Evolutionary conservation across 2,888 invertebrate species (phyloP).

Genomic region (Automeris io): DNA sequence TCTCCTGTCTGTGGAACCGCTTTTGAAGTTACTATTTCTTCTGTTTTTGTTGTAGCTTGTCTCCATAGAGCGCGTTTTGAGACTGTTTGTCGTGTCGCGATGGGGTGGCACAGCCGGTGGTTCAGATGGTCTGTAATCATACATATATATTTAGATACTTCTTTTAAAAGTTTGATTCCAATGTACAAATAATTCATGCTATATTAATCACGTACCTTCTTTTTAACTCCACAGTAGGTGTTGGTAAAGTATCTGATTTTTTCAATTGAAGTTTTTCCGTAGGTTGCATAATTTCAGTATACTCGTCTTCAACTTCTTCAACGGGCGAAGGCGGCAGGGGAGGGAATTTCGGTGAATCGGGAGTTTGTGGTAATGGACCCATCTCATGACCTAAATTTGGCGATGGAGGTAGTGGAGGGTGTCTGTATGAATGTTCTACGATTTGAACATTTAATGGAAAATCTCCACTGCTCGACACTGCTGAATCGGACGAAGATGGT

Average conservation of each 20-base stretch:
- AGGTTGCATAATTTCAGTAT: constrained; percentile 80
- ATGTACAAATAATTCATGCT: not conserved
- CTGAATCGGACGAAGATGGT: constrained; percentile 71
- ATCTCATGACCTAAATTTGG: constrained; percentile 58
- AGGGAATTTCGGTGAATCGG: constrained; percentile 79
- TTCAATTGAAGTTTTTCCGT: constrained; percentile 64
- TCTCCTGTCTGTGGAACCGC: constrained; percentile 81
- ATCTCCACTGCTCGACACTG: constrained; percentile 74
- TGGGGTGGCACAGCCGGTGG: constrained; percentile 87
- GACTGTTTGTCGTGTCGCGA: constrained; percentile 81
- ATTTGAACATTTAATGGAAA: constrained; percentile 81
- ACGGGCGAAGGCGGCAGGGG: constrained; percentile 90
- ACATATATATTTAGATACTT: not conserved
- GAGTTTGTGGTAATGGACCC: constrained; percentile 68
- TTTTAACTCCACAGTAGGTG: constrained; percentile 64
- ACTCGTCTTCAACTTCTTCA: constrained; percentile 86
- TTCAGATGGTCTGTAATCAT: constrained; percentile 60
- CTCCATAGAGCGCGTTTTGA: constrained; percentile 92
- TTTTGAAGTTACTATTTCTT: constrained; percentile 71
- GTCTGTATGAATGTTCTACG: constrained; percentile 75
- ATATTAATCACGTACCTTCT: constrained; percentile 46
- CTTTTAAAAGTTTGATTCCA: not conserved
- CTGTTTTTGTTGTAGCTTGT: constrained; percentile 83
- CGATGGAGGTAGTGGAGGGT: constrained; percentile 61
- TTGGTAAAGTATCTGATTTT: constrained; percentile 76